These are phyloP conservation scores for Cathartes aura DNA, from an alignment of 2,113 vertebrate species.

Conservation along the genomic window DNA sequence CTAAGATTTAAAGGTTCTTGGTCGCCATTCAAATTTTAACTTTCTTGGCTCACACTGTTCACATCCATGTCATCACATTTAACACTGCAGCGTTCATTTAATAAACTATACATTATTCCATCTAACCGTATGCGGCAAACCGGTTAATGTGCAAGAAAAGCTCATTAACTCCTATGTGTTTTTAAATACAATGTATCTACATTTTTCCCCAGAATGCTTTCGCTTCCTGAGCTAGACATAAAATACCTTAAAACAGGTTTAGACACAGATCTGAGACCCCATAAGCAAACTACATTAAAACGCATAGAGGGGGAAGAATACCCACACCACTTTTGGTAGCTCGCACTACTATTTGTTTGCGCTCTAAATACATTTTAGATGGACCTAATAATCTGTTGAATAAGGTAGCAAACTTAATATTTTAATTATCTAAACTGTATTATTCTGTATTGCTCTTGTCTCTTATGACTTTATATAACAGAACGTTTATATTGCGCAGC, in stretches of 20 bases:
- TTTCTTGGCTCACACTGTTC: not conserved
- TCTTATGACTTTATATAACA: not conserved
- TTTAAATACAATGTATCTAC: conserved; percentile 64
- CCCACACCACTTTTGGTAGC: not conserved
- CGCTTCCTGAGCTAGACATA: conserved; percentile 78
- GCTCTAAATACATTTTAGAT: not conserved
- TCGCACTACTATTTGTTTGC: not conserved
- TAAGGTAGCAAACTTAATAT: not conserved
- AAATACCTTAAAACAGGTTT: conserved; percentile 82
- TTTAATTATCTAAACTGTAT: conserved; percentile 10
- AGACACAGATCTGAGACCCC: conserved; percentile 62
- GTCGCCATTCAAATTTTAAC: not conserved
- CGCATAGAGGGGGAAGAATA: conserved; percentile 10
- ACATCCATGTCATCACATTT: not conserved
- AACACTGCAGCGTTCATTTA: not conserved
- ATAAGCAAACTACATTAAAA: conserved; percentile 67
- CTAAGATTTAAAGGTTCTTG: not conserved
- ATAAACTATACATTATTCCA: not conserved
- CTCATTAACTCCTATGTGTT: conserved; percentile 15
- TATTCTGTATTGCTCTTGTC: conserved; percentile 46
- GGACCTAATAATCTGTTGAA: not conserved
- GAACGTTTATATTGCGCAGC: not conserved
- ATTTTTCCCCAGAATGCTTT: conserved; percentile 72
- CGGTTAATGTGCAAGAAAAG: conserved; percentile 28
- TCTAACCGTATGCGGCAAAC: not conserved